Evolutionary conservation across 2,888 invertebrate species (phyloP), one percentile per base, ranked within the genome.

Genomic region (Dolichomitus sp.): DNA sequence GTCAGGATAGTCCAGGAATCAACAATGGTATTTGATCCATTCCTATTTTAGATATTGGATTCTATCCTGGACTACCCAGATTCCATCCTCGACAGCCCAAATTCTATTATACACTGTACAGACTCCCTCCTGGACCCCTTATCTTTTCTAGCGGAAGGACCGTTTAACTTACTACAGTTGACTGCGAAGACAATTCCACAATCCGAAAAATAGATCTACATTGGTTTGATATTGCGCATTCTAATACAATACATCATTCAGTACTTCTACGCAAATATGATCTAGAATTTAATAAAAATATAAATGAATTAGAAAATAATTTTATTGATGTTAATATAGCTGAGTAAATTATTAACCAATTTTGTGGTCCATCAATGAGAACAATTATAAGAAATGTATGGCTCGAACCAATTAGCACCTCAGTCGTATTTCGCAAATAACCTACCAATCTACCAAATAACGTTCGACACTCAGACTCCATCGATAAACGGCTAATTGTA

Each of bases 401-500:
- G 61, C 85, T 78, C 82, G 78, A 86, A 86, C 79, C 88, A 87
- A 87, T 61, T 91, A 91, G 86, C 90, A 90, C 91, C 89, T 91
- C 84, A 85, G 68, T 75, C 63, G 69, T 74, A 72, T 50, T 72
- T 42, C 42, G 45, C 37, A 79, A 23, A 83, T 88, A 86, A 87
- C 86, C 89, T 75, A 83, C 85, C 86, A 89, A 90, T 90, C 90
- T 88, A 77, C 78, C 83, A 87, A 86, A 87, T 86, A 90, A 89
- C 89, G 89, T 84, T 88, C 86, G 72, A 84, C 81, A 84, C 77
- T 85, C 80, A 83, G 59, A 78, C 82, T 86, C 86, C 89, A 88
- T 91, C 89, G 89, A 89, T 91, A 90, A 88, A 88, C 87, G 83
- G 88, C 88, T 90, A 91, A 92, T 92, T 92, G 89, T 89, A 89